Conservation (phyloP, 2,113 vertebrate genomes). For the Bostrychus sinensis region DNA sequence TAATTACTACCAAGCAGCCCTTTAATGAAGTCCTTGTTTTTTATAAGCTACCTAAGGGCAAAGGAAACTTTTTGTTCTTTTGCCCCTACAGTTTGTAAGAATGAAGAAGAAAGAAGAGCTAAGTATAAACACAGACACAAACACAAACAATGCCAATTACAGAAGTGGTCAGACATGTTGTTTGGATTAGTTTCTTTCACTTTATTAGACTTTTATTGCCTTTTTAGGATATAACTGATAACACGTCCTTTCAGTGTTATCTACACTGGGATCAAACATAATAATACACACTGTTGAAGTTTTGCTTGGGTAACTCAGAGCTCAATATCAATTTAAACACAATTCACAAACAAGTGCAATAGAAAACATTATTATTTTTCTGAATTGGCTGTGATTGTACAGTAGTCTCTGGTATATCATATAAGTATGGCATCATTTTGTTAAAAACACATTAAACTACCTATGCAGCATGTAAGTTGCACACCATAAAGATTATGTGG, state of each 20-base stretch:
- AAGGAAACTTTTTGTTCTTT: background rate
- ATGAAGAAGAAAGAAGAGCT: background rate
- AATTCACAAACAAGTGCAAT: constrained; percentile 26
- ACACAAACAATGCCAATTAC: constrained; percentile 5
- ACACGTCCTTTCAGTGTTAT: background rate
- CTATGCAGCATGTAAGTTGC: constrained; percentile 22
- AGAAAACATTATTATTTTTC: constrained; percentile 8
- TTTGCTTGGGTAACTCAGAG: too few species aligned
- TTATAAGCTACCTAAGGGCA: background rate
- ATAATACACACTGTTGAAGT: too few species aligned
- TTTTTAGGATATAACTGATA: background rate
- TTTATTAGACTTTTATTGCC: background rate
- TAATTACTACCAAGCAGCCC: constrained; percentile 1
- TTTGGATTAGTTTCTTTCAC: constrained; percentile 7
- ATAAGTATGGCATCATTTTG: constrained; percentile 12
- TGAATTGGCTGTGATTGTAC: background rate
- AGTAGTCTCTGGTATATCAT: too few species aligned
- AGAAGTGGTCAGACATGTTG: constrained; percentile 4
- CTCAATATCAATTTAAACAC: background rate
- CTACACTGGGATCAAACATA: too few species aligned
- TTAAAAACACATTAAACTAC: constrained; percentile 41
- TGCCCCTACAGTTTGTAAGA: background rate
- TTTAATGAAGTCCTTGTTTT: constrained; percentile 2
- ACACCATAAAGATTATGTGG: constrained; percentile 20
- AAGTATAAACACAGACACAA: constrained; percentile 3